Percentiles rank a stretch among this genome's conserved stretches.
Evolutionary conservation across 2,888 invertebrate genomes (phyloP).

Genomic region (Deroplatys truncata): DNA sequence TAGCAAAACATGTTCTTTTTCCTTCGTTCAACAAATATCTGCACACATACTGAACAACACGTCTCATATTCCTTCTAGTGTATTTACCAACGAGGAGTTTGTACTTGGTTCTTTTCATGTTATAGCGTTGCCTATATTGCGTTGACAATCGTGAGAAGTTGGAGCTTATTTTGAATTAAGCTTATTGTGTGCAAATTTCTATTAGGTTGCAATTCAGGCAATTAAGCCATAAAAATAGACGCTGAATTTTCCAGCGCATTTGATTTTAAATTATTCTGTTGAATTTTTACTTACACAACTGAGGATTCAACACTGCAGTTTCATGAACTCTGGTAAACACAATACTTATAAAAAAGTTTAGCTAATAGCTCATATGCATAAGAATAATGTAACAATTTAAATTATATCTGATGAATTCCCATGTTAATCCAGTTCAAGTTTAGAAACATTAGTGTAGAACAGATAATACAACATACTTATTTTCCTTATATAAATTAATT

Average conservation of each 20-base stretch:
- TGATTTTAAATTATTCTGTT: not conserved
- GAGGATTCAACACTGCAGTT: not conserved
- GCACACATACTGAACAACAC: not conserved
- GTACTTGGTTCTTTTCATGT: not conserved
- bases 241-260: no score
- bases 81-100: not conserved
- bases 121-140: not conserved
- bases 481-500: no score
- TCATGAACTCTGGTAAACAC: not conserved
- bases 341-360: not conserved
- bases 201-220: not conserved
- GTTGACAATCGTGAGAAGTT: not conserved
- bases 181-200: not conserved
- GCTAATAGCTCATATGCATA: no score
- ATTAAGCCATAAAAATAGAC: no score
- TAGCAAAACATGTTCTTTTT: not conserved
- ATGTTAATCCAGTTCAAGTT: no score
- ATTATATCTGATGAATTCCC: no score
- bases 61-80: not conserved
- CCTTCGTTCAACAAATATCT: not conserved
- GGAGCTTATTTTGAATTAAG: not conserved
- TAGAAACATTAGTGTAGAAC: no score
- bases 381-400: no score
- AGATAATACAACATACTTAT: no score
- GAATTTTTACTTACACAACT: not conserved